phyloP scores from a whole-genome alignment of 1,140 invertebrate species.

The Bicyclus anynana region DNA sequence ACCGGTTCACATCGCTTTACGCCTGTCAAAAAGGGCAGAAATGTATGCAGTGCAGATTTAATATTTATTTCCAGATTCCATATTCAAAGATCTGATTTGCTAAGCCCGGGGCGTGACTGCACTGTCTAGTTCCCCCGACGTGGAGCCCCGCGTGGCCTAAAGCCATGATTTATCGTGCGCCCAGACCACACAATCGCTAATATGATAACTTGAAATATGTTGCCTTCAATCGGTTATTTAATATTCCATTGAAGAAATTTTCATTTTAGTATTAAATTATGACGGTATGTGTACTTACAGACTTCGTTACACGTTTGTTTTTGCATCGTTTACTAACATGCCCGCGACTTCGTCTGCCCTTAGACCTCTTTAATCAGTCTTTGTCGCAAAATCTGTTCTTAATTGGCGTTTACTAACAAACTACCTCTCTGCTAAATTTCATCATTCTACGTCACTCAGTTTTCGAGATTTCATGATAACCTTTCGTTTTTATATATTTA shows the following conservation, averaged over 20 bases:
- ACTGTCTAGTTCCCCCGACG: conserved; percentile 13
- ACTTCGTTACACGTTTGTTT: neutral
- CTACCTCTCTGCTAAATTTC: too few relatives aligned
- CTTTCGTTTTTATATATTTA: too few relatives aligned
- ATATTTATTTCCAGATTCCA: conserved; percentile 5
- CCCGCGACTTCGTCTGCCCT: too few relatives aligned
- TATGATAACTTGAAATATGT: conserved; percentile 23
- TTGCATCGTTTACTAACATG: too few relatives aligned
- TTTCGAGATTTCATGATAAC: too few relatives aligned
- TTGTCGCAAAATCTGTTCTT: too few relatives aligned
- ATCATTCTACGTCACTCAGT: too few relatives aligned
- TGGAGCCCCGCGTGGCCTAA: conserved; percentile 18
- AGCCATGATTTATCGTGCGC: conserved; percentile 19
- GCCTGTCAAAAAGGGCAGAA: neutral
- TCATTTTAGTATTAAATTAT: neutral
- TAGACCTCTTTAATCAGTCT: too few relatives aligned
- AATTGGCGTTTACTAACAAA: too few relatives aligned
- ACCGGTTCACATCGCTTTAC: too few relatives aligned
- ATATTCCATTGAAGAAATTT: neutral
- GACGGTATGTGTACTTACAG: neutral
- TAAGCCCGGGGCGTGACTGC: conserved; percentile 16
- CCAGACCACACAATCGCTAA: conserved; percentile 20
- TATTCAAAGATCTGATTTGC: conserved; percentile 19
- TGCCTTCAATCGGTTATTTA: conserved; percentile 4
- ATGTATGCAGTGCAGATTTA: neutral